phyloP scores from a whole-genome alignment of 2,797 vertebrate species.

The Valencia hispanica region DNA sequence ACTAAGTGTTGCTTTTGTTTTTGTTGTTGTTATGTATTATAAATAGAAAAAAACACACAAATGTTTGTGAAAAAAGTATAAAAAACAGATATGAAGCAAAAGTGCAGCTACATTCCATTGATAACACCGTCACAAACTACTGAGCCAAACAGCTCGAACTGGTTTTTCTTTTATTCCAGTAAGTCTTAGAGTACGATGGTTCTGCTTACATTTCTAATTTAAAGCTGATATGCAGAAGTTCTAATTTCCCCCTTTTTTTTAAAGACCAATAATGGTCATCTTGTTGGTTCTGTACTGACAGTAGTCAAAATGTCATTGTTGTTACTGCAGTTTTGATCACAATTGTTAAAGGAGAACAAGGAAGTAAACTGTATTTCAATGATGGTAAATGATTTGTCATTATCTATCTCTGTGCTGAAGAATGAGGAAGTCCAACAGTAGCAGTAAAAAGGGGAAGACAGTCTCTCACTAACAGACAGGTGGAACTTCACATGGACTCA shows the following conservation, averaged over 20 bases:
- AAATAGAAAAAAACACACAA: too few relatives aligned
- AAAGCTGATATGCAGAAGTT: slow-evolving; percentile 18
- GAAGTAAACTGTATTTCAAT: slow-evolving; percentile 23
- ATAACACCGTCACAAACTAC: not conserved
- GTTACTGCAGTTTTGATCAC: not conserved
- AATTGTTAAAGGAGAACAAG: slow-evolving; percentile 25
- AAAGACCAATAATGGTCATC: not conserved
- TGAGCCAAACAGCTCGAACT: slow-evolving; percentile 32
- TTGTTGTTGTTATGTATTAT: too few relatives aligned
- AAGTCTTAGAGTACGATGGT: not conserved
- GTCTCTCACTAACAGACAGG: slow-evolving; percentile 16
- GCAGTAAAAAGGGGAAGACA: slow-evolving; percentile 35
- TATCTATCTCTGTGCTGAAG: slow-evolving; percentile 37
- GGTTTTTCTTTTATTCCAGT: slow-evolving; percentile 32
- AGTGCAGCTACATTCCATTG: not conserved
- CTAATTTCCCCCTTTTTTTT: not conserved
- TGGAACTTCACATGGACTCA: slow-evolving; percentile 6
- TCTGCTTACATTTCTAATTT: not conserved
- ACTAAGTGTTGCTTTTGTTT: too few relatives aligned
- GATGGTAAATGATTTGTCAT: slow-evolving; percentile 22
- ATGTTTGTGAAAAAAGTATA: too few relatives aligned
- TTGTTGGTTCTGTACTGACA: not conserved
- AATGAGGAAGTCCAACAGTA: slow-evolving; percentile 74
- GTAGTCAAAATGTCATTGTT: not conserved
- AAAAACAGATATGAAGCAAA: not conserved